phyloP scores from a whole-genome alignment of 1,140 invertebrate species.

The Macrostomum lignano region DNA sequence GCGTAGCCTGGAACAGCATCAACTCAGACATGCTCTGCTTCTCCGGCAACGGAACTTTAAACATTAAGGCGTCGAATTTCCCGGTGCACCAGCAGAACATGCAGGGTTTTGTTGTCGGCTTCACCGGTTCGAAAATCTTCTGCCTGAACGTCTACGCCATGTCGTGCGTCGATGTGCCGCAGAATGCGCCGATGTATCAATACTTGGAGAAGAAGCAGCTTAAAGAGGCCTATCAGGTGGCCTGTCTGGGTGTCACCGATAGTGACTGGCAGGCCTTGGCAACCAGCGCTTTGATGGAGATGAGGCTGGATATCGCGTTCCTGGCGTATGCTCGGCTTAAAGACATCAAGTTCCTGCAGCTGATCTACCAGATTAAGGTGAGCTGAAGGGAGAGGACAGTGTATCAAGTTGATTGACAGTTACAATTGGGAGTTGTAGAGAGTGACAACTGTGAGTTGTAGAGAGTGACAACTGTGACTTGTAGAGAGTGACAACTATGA shows the following conservation, averaged over 20 bases:
- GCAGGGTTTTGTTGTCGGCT: constrained; percentile 71
- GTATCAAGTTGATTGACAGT: no score
- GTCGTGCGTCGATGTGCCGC: constrained; percentile 57
- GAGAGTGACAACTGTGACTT: no score
- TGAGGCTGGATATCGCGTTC: constrained; percentile 47
- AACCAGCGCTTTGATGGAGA: constrained; percentile 47
- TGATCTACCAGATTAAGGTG: constrained; percentile 46
- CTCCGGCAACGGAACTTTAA: constrained; percentile 49
- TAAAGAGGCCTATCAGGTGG: constrained; percentile 58
- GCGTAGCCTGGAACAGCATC: constrained; percentile 72
- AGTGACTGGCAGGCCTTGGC: constrained; percentile 69
- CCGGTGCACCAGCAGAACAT: constrained; percentile 55
- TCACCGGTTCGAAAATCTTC: constrained; percentile 69
- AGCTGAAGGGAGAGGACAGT: no score
- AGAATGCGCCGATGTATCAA: constrained; percentile 76
- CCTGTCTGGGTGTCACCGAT: constrained; percentile 66
- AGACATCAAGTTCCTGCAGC: constrained; percentile 42
- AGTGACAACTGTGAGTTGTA: no score
- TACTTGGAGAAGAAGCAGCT: constrained; percentile 62
- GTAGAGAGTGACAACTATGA: no score
- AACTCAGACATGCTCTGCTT: constrained; percentile 78
- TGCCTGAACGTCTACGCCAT: constrained; percentile 64
- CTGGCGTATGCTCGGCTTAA: constrained; percentile 55
- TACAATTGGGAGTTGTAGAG: no score
- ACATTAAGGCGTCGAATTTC: constrained; percentile 56